phyloP scores from a whole-genome alignment of 2,797 vertebrate species.

The Esox masquinongy region DNA sequence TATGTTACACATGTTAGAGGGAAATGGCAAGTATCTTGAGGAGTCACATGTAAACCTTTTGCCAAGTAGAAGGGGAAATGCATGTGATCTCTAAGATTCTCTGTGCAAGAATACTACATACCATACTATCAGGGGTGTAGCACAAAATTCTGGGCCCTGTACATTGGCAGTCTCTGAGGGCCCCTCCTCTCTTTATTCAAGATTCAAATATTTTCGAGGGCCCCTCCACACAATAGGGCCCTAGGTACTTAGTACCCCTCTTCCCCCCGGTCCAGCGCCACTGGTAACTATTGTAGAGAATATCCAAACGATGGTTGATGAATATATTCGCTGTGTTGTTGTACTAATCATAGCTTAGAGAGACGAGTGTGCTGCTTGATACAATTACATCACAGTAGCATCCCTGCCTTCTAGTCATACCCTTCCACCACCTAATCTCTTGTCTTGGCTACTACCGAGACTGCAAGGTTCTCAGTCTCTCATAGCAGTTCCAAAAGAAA shows the following conservation, averaged over 20 bases:
- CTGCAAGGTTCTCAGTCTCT: too few relatives aligned
- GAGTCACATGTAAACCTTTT: background rate
- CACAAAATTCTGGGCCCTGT: too few relatives aligned
- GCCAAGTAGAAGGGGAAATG: background rate
- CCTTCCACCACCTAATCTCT: background rate
- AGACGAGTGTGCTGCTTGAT: background rate
- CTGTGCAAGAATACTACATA: background rate
- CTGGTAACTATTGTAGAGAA: background rate
- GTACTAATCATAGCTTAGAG: background rate
- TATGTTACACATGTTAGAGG: background rate
- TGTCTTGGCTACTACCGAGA: too few relatives aligned
- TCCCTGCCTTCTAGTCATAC: background rate
- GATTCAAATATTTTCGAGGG: too few relatives aligned
- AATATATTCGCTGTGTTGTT: background rate
- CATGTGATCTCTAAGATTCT: background rate
- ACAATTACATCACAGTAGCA: background rate
- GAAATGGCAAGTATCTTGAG: background rate
- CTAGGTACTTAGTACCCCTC: too few relatives aligned
- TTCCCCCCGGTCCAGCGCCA: too few relatives aligned
- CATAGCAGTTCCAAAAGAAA: too few relatives aligned
- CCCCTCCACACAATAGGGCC: too few relatives aligned
- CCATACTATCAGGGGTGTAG: background rate
- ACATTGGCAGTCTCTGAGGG: too few relatives aligned
- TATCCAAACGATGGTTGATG: background rate
- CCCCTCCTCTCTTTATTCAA: too few relatives aligned